Evolutionary conservation across 2,113 vertebrate species (phyloP).

Genomic region (Halcyon senegalensis): DNA sequence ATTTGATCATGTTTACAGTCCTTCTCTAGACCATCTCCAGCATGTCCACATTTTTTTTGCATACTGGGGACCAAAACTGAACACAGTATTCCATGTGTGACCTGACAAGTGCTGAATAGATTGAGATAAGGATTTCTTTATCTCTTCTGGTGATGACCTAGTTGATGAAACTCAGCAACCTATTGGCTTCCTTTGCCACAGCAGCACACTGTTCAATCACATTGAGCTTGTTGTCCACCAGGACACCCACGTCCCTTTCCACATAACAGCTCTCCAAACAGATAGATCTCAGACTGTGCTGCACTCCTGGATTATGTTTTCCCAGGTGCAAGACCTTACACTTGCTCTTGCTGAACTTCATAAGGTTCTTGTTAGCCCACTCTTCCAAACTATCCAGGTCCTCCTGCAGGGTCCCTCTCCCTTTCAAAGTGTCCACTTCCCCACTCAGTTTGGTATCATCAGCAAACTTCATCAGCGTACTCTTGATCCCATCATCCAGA

Average conservation of each 20-base stretch:
- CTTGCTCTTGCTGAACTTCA: background rate
- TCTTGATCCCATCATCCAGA: no score
- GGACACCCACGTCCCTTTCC: background rate
- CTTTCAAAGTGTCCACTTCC: background rate
- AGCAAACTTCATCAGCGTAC: no score
- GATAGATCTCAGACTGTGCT: background rate
- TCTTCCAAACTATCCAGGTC: background rate
- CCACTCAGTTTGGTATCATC: no score
- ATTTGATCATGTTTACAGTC: background rate
- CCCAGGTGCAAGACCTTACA: no score
- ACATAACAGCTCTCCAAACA: background rate
- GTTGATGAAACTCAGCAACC: background rate
- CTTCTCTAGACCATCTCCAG: background rate
- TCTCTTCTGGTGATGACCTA: background rate
- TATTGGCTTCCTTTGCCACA: background rate
- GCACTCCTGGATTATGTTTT: background rate
- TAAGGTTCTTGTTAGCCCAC: background rate
- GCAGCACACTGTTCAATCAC: background rate
- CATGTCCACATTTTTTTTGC: background rate
- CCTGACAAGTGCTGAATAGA: background rate
- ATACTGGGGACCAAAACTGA: no score
- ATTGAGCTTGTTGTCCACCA: background rate
- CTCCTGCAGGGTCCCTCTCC: background rate
- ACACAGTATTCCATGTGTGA: background rate
- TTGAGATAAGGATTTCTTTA: background rate